These are phyloP conservation scores for Myripristis jacobus DNA, from an alignment of 2,797 vertebrate genomes.

Conservation along the genomic window DNA sequence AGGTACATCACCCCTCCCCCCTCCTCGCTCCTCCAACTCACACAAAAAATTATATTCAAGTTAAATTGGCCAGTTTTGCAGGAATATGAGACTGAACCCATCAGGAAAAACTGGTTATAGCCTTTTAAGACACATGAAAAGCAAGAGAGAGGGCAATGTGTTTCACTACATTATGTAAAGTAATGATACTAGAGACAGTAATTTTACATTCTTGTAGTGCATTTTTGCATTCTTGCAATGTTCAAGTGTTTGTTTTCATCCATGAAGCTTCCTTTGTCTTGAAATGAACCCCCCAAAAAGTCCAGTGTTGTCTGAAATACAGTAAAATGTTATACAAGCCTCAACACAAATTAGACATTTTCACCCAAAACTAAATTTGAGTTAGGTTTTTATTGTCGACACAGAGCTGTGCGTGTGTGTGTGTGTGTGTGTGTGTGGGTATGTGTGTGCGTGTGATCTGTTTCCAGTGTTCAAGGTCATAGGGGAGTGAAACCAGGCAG, in stretches of 20 bases:
- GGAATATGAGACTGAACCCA: background rate
- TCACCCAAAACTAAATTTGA: background rate
- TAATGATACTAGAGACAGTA: no score
- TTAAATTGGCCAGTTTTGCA: background rate
- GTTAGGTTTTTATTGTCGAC: background rate
- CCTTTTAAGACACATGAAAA: no score
- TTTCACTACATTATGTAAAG: no score
- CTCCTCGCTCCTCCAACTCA: background rate
- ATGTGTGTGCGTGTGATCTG: constrained; percentile 12
- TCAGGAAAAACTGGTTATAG: background rate
- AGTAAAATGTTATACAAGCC: background rate
- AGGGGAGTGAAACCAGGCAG: constrained; percentile 53
- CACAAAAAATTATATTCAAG: background rate
- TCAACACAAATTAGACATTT: constrained; percentile 7
- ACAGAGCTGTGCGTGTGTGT: background rate
- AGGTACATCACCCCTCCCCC: background rate
- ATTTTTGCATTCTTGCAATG: no score
- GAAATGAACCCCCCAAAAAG: background rate
- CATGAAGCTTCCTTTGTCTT: background rate
- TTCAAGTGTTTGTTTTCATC: background rate
- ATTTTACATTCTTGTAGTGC: no score
- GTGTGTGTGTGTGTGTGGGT: constrained; percentile 1
- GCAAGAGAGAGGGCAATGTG: no score
- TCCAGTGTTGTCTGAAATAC: no score
- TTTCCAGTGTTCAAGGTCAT: constrained; percentile 58